These are phyloP conservation scores for Furcula furcula DNA, from an alignment of 2,888 invertebrate species.

Conservation along the genomic window DNA sequence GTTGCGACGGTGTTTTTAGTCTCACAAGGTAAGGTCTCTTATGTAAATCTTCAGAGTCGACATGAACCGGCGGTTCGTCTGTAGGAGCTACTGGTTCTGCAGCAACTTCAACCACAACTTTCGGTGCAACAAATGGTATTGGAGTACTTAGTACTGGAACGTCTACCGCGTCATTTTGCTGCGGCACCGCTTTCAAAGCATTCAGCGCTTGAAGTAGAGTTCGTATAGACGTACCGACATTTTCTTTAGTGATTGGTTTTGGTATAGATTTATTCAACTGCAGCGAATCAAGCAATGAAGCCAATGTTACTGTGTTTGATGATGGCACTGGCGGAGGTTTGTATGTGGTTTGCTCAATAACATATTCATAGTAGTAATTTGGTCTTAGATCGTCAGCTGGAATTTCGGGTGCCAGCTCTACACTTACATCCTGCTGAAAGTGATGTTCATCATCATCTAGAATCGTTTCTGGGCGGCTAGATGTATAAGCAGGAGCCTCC, in stretches of 20 bases:
- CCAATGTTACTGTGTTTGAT: constrained; percentile 49
- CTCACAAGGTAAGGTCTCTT: constrained; percentile 63
- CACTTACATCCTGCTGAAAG: constrained; percentile 35
- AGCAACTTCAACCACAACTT: constrained; percentile 35
- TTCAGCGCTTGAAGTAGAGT: constrained; percentile 89
- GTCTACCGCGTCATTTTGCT: constrained; percentile 60
- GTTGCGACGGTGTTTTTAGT: constrained; percentile 63
- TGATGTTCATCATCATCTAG: constrained; percentile 34
- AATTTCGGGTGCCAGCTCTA: constrained; percentile 32
- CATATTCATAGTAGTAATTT: constrained; percentile 58
- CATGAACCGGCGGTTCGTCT: neutral
- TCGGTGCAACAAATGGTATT: constrained; percentile 54
- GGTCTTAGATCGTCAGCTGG: constrained; percentile 39
- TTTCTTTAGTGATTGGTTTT: constrained; percentile 87
- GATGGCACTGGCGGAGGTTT: constrained; percentile 36
- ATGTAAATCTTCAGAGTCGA: constrained; percentile 36
- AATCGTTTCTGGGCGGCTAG: constrained; percentile 29
- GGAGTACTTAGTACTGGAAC: constrained; percentile 60
- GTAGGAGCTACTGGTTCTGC: constrained; percentile 41
- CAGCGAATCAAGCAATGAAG: constrained; percentile 85
- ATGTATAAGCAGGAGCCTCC: constrained; percentile 40
- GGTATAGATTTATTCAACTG: constrained; percentile 89
- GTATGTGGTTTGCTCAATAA: constrained; percentile 40
- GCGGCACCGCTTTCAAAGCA: constrained; percentile 80
- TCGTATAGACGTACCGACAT: constrained; percentile 89